Evolutionary conservation across 2,797 vertebrate species (phyloP).

Genomic region (Thalassophryne amazonica): DNA sequence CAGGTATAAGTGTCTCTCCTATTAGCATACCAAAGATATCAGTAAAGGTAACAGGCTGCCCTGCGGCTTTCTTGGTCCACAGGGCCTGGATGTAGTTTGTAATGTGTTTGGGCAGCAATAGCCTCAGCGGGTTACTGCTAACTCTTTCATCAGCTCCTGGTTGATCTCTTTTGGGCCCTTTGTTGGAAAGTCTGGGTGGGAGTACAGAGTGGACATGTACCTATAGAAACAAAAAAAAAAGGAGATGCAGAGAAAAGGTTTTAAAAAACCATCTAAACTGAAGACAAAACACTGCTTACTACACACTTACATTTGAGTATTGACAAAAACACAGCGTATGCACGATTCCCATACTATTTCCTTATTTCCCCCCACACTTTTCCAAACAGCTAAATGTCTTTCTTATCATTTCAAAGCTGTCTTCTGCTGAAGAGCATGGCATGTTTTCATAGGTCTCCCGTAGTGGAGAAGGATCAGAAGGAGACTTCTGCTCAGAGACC

Average conservation of each 20-base stretch:
- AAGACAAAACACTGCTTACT: too few species aligned
- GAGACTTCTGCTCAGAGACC: too few species aligned
- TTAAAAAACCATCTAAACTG: too few species aligned
- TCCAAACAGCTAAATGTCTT: too few species aligned
- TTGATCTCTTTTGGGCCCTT: slow-evolving; percentile 93
- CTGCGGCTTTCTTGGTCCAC: slow-evolving; percentile 92
- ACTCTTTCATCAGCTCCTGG: slow-evolving; percentile 89
- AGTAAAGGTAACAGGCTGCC: slow-evolving; percentile 97
- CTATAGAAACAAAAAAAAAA: slow-evolving; percentile 58
- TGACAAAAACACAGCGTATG: too few species aligned
- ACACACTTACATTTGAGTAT: too few species aligned
- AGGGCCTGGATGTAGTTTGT: slow-evolving; percentile 92
- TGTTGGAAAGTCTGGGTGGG: slow-evolving; percentile 90
- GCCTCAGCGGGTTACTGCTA: slow-evolving; percentile 89
- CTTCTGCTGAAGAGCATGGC: too few species aligned
- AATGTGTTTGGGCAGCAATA: slow-evolving; percentile 91
- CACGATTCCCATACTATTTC: too few species aligned
- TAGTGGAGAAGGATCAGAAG: too few species aligned
- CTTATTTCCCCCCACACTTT: too few species aligned
- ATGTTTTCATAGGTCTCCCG: too few species aligned
- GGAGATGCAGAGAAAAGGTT: not conserved
- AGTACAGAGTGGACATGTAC: slow-evolving; percentile 96
- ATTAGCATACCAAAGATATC: slow-evolving; percentile 98
- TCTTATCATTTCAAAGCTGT: too few species aligned
- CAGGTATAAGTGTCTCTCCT: slow-evolving; percentile 92